Evolutionary conservation across 2,888 invertebrate genomes (phyloP).

Genomic region (Phyllotreta striolata): DNA sequence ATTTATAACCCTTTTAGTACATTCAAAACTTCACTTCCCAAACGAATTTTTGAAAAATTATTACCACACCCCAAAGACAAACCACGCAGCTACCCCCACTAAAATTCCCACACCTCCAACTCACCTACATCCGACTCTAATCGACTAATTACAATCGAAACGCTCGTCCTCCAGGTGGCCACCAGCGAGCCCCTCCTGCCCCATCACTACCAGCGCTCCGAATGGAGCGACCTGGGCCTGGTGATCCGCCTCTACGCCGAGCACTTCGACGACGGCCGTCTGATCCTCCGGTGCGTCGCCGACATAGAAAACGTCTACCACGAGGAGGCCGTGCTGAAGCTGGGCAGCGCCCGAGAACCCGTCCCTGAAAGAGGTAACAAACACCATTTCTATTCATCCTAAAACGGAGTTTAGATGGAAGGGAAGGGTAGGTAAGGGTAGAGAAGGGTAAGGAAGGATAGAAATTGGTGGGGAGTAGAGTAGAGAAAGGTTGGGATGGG

Average conservation of each 20-base stretch:
- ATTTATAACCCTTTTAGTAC: no score
- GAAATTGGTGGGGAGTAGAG: no score
- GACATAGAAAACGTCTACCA: slow-evolving; percentile 75
- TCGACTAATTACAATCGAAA: background rate
- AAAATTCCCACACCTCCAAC: no score
- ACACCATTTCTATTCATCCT: no score
- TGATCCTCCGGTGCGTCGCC: slow-evolving; percentile 76
- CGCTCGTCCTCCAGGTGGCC: slow-evolving; percentile 50
- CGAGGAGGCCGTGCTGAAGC: slow-evolving; percentile 72
- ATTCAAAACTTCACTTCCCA: no score
- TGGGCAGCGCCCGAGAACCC: slow-evolving; percentile 78
- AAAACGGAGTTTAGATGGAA: no score
- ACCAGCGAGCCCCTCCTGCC: slow-evolving; percentile 60
- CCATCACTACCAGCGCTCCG: slow-evolving; percentile 63
- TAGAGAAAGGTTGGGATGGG: no score
- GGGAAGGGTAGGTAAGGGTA: no score
- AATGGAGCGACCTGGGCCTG: slow-evolving; percentile 68
- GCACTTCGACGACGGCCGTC: slow-evolving; percentile 69
- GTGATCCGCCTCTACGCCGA: slow-evolving; percentile 66
- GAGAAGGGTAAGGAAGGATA: no score
- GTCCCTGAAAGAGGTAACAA: slow-evolving; percentile 82
- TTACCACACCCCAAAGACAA: no score
- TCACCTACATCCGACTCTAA: background rate
- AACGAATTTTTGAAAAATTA: no score
- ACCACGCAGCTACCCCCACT: no score